A percentile compares a stretch with the other conserved stretches of the same genome.
phyloP scores from a whole-genome alignment of 2,888 invertebrate species.

The Nebria brevicollis region DNA sequence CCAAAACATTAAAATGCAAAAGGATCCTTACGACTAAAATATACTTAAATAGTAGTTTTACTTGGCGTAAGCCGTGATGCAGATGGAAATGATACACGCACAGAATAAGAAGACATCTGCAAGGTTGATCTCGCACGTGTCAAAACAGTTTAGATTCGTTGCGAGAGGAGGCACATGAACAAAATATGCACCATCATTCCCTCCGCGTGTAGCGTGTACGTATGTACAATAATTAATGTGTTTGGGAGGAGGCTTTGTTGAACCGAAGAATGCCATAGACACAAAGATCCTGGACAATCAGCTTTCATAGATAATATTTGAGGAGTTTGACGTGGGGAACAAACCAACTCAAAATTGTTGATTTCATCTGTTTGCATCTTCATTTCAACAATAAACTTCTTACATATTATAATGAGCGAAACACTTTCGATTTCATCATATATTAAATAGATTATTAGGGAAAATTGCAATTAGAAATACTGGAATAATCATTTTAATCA shows the following conservation, averaged over 20 bases:
- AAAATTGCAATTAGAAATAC: no score
- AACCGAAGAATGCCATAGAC: background rate
- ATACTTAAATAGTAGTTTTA: background rate
- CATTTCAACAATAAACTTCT: background rate
- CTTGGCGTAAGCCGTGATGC: background rate
- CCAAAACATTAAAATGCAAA: no score
- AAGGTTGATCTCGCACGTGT: conserved; percentile 1
- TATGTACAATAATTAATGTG: background rate
- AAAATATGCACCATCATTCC: background rate
- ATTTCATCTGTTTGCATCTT: background rate
- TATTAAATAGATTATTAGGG: no score
- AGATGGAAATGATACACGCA: background rate
- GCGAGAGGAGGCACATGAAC: background rate
- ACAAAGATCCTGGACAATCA: background rate
- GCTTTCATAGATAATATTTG: background rate
- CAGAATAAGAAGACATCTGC: background rate
- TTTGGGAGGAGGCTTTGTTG: conserved; percentile 1
- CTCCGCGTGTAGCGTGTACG: background rate
- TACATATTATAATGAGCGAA: no score
- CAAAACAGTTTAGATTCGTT: background rate
- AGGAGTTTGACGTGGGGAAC: background rate
- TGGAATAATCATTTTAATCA: no score
- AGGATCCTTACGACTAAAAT: background rate
- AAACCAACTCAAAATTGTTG: background rate
- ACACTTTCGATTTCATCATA: no score